phyloP scores from a whole-genome alignment of 1,140 invertebrate species.

The Papilio xuthus region DNA sequence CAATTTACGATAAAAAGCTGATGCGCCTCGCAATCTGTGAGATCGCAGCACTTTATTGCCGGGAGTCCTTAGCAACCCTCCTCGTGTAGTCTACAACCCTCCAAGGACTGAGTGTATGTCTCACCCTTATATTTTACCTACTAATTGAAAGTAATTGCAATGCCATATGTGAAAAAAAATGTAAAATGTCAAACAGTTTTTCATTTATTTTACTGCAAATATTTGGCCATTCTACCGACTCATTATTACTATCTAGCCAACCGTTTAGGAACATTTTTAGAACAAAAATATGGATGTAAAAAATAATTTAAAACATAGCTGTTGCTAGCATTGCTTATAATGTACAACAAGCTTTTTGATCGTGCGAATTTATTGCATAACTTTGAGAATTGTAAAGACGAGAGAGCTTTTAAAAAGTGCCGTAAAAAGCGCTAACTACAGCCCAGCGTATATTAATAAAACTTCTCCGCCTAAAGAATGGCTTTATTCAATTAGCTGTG shows the following conservation, averaged over 20 bases:
- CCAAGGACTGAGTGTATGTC: neutral
- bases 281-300: too few relatives aligned
- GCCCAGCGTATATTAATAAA: slow-evolving; percentile 49
- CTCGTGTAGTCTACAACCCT: neutral
- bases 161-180: too few relatives aligned
- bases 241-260: too few relatives aligned
- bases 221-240: too few relatives aligned
- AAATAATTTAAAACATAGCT: neutral
- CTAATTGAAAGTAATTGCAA: neutral
- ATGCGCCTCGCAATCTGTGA: slow-evolving; percentile 52
- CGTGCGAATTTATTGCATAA: slow-evolving; percentile 64
- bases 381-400: slow-evolving; percentile 57
- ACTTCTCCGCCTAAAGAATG: slow-evolving; percentile 41
- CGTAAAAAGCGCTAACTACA: slow-evolving; percentile 45
- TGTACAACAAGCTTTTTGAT: slow-evolving; percentile 41
- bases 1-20: slow-evolving; percentile 67
- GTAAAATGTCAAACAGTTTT: too few relatives aligned
- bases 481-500: slow-evolving; percentile 51
- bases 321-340: neutral
- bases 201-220: too few relatives aligned
- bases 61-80: slow-evolving; percentile 2
- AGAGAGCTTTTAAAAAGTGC: slow-evolving; percentile 59
- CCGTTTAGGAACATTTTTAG: too few relatives aligned
- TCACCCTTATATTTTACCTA: neutral
- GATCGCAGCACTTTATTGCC: slow-evolving; percentile 53